These are phyloP conservation scores for Huso huso DNA, from an alignment of 2,797 vertebrate genomes.

Conservation along the genomic window DNA sequence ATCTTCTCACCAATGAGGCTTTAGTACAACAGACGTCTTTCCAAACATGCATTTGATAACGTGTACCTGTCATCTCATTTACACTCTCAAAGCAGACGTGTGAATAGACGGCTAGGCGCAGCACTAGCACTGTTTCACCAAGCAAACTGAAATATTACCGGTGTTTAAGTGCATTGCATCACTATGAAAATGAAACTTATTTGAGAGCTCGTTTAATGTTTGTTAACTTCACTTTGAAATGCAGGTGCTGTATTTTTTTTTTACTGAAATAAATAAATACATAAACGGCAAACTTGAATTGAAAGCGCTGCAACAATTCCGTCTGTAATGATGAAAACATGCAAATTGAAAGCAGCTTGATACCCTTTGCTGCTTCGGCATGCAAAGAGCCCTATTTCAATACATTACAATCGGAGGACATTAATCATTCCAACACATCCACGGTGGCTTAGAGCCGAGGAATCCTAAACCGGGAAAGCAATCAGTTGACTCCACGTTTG, in stretches of 20 bases:
- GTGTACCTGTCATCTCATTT: not conserved
- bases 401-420: not conserved
- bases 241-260: too few species aligned
- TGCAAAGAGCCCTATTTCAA: not conserved
- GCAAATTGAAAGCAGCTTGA: not conserved
- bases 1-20: constrained; percentile 27
- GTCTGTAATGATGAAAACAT: not conserved
- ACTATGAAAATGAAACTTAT: too few species aligned
- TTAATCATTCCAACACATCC: not conserved
- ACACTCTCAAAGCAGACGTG: not conserved
- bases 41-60: too few species aligned
- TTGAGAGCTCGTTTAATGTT: too few species aligned
- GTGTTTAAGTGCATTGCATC: too few species aligned
- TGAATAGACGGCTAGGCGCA: not conserved
- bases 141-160: too few species aligned
- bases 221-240: too few species aligned
- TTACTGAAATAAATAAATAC: not conserved
- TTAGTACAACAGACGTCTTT: too few species aligned
- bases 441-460: not conserved
- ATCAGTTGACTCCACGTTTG: not conserved
- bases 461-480: not conserved
- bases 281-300: not conserved
- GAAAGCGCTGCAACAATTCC: not conserved
- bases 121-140: too few species aligned
- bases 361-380: not conserved